phyloP scores from a whole-genome alignment of 2,113 vertebrate genomes.

The Morone saxatilis region DNA sequence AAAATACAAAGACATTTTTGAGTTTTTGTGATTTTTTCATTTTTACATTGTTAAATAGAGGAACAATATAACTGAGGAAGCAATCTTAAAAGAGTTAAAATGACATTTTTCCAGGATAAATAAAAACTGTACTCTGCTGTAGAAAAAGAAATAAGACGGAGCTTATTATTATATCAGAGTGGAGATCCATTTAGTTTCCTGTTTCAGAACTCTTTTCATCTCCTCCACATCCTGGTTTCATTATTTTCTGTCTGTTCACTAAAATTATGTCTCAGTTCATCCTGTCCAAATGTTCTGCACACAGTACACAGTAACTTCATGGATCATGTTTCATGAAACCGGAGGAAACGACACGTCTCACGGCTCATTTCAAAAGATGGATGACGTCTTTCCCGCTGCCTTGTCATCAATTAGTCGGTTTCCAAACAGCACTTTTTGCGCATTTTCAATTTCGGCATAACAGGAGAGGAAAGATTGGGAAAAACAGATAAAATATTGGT shows the following conservation, averaged over 20 bases:
- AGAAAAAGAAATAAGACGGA: no score
- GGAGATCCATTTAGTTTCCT: constrained; percentile 8
- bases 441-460: background rate
- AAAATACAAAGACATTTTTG: no score
- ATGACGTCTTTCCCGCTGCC: background rate
- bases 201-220: constrained; percentile 5
- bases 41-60: no score
- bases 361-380: background rate
- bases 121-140: no score
- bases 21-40: no score
- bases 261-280: background rate
- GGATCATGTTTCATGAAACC: background rate
- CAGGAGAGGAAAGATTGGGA: background rate
- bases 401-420: background rate
- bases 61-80: no score
- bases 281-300: constrained; percentile 8
- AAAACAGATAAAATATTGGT: background rate
- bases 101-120: no score
- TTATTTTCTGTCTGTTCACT: background rate
- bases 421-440: background rate
- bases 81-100: no score
- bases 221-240: constrained; percentile 1
- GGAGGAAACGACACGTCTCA: background rate
- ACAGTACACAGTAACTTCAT: no score
- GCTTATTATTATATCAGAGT: background rate